Percentiles rank a stretch among this genome's conserved stretches.
phyloP scores from a whole-genome alignment of 2,888 invertebrate genomes.

The Noctua janthina region DNA sequence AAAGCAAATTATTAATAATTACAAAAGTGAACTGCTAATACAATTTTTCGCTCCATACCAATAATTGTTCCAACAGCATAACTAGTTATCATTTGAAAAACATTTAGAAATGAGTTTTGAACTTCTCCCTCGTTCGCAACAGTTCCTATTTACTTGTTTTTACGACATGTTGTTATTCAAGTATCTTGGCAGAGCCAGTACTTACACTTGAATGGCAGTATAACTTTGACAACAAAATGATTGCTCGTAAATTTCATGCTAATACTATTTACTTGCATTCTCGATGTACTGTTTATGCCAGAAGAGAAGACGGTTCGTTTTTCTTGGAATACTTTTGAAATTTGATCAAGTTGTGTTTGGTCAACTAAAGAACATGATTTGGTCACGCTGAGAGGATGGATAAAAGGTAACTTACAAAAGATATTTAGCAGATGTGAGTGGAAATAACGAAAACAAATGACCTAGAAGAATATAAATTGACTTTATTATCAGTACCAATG shows the following conservation, averaged over 20 bases:
- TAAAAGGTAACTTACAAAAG: neutral
- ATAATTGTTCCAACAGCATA: slow-evolving; percentile 22
- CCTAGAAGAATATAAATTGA: neutral
- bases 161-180: slow-evolving; percentile 68
- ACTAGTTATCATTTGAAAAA: slow-evolving; percentile 52
- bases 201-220: slow-evolving; percentile 55
- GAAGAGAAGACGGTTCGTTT: neutral
- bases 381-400: neutral
- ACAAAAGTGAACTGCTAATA: slow-evolving; percentile 14
- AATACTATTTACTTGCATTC: slow-evolving; percentile 62
- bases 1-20: slow-evolving; percentile 25
- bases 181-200: slow-evolving; percentile 59
- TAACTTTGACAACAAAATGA: slow-evolving; percentile 64
- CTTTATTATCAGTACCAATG: neutral
- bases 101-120: slow-evolving; percentile 54
- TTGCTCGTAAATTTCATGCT: slow-evolving; percentile 66
- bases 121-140: slow-evolving; percentile 44
- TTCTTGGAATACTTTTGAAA: neutral
- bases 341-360: neutral
- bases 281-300: slow-evolving; percentile 42
- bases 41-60: slow-evolving; percentile 10
- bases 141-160: slow-evolving; percentile 60
- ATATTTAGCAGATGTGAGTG: neutral
- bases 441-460: neutral
- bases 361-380: neutral